Evolutionary conservation across 2,797 vertebrate species (phyloP), one percentile per base, ranked within the genome.

Genomic region (Monodelphis domestica): DNA sequence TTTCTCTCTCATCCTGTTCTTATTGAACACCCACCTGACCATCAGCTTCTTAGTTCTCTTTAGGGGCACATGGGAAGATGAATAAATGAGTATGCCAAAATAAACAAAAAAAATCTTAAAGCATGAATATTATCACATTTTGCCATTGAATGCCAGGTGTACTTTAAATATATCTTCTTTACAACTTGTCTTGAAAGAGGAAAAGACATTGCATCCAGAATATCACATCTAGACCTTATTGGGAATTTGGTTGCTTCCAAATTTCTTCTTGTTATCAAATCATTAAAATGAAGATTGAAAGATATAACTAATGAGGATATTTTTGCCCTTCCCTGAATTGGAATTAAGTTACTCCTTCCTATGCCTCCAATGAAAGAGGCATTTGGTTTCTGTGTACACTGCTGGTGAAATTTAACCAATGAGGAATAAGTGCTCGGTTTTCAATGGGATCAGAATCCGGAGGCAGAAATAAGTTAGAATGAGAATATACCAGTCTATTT

Each of bases 391-490:
- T 21, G 15, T 70, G 38, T 38, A 38, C 59, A 70, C 12, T 26
- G 38, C 21, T 78, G 21, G 45, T 78, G 21, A 45, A 9, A 78
- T 78, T 45, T 78, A 45, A 24, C 38, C 70, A 84, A 24, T 45
- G n/a, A 78, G 70, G 70, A 78, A 63, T 70, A 26, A 84, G 24
- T 26, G 12, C 3, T 87, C 53, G 54, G 55, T 38, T 52, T 54
- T 52, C 24, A 88, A 26, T 0, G 0, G 7, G 6, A 57, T 56
- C 0, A 10, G 21, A 87, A 89, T 2, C 70, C 2, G 12, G 38
- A 10, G 59, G 15, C 15, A 6, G 0, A 53, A 87, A 30, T 29
- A 33, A 70, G 78, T 88, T 54, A 11, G 54, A 29, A 30, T 90
- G 55, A 51, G 26, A n/a, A 24, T 53, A 51, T 5, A 45, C 28